Base-by-base conservation (phyloP, 2,888 invertebrate species). In the Leptinotarsa rubiginosa region DNA sequence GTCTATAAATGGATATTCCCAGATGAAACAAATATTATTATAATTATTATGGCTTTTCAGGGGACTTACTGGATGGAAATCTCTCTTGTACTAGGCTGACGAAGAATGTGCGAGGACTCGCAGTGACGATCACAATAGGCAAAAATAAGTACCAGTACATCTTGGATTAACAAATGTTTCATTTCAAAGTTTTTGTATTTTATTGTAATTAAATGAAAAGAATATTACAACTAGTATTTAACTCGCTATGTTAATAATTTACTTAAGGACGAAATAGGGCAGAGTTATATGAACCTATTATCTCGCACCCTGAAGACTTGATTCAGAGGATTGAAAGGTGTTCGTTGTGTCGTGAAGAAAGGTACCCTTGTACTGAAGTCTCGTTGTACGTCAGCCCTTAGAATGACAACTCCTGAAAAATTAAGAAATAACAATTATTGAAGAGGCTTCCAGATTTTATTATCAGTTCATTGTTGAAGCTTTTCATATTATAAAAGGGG, bases 371-470 rank as follows among this genome's bases (percentile, higher is more conserved):
- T 82, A 72, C 84, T 84, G 73, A 80, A 85, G 77, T 90, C 90
- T 67, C 91, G 90, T 85, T 95, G 94, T 25, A 94, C 92, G 86
- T 95, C 94, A 15, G 95, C 95, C 83, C 95, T 91, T 69, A 96
- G 89, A 84, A 96, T 95, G 69, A 96, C 96, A 79, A 96, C 95
- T 86, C 93, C 92, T 92, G 87, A 78, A 65, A 47, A 65, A 65
- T n/a, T 12, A 5, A 49, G 22, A 16, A 47, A 41, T 10, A 41
- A 41, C 41, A 41, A 2, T 41, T 41, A 41, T 41, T 41, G 41
- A 41, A 41, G 10, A 41, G 41, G 12, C 10, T 41, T 41, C 10
- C 10, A 41, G 12, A 41, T 41, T 3, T 41, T 2, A 41, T 41
- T 41, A 41, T 41, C 41, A 41, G 10, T 41, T 41, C 41, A 41